Conservation (phyloP, 1,140 invertebrate species). For the Drosophila paulistorum region DNA sequence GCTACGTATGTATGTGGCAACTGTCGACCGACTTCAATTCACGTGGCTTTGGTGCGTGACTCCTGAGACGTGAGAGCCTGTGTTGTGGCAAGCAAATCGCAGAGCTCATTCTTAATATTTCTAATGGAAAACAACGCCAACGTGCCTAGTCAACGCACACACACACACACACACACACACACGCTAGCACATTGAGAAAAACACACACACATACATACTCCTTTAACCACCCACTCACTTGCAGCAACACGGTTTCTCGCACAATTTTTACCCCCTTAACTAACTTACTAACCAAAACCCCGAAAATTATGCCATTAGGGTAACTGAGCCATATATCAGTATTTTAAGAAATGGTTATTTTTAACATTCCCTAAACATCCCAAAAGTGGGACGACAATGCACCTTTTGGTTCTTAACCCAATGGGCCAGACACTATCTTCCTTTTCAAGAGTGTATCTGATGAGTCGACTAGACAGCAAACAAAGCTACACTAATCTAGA, state of each 20-base stretch:
- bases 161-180: too few relatives aligned
- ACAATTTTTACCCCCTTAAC: too few relatives aligned
- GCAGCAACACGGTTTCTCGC: background rate
- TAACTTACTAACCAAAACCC: too few relatives aligned
- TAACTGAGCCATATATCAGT: too few relatives aligned
- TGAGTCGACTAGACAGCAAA: background rate
- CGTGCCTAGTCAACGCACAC: background rate
- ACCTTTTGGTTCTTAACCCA: too few relatives aligned
- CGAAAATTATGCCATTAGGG: too few relatives aligned
- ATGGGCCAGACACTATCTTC: too few relatives aligned
- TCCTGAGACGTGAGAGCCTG: background rate
- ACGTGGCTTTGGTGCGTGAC: slow-evolving; percentile 56
- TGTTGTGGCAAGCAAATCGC: slow-evolving; percentile 6
- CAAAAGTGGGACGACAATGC: too few relatives aligned
- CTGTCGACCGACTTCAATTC: slow-evolving; percentile 24
- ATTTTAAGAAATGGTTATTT: too few relatives aligned
- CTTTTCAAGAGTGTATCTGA: background rate
- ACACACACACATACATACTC: background rate
- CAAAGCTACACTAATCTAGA: background rate
- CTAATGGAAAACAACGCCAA: slow-evolving; percentile 1
- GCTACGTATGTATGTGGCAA: background rate
- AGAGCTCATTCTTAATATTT: background rate
- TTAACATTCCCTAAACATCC: too few relatives aligned
- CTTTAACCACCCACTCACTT: background rate
- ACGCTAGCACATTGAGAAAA: too few relatives aligned